These are phyloP conservation scores for Sinocyclocheilus anophthalmus DNA, from an alignment of 2,113 vertebrate genomes.

Conservation along the genomic window DNA sequence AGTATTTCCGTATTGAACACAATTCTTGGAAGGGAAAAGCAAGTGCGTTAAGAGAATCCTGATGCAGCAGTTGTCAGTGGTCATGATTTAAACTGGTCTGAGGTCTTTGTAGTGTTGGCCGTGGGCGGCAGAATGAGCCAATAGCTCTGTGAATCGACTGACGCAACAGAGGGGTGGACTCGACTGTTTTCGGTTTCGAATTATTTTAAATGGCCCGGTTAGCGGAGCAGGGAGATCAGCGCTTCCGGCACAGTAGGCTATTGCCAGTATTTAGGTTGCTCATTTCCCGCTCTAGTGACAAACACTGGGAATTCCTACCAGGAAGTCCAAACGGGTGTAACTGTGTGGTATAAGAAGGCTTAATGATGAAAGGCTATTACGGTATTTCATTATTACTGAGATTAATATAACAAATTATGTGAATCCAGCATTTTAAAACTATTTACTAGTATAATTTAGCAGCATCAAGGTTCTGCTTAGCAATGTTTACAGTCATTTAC, in stretches of 20 bases:
- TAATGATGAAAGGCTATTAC: background rate
- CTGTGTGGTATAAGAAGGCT: background rate
- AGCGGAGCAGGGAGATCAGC: conserved; percentile 37
- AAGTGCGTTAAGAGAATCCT: background rate
- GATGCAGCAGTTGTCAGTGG: background rate
- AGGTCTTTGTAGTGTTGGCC: background rate
- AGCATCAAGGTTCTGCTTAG: background rate
- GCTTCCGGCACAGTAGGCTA: conserved; percentile 9
- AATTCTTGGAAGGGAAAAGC: background rate
- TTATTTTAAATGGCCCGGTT: conserved; percentile 72
- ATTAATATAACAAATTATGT: background rate
- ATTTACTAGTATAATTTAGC: background rate
- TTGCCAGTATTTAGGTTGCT: conserved; percentile 46
- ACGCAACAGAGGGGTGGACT: conserved; percentile 28
- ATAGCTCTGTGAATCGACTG: conserved; percentile 25
- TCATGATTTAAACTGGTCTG: conserved; percentile 14
- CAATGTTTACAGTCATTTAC: background rate
- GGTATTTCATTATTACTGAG: background rate
- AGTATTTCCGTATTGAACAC: background rate
- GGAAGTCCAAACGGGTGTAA: background rate
- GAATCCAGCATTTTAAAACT: background rate
- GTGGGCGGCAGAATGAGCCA: conserved; percentile 29
- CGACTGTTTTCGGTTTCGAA: conserved; percentile 73
- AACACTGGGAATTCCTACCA: background rate
- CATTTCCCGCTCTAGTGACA: conserved; percentile 40